These are phyloP conservation scores for Oenanthe melanoleuca DNA, from an alignment of 2,113 vertebrate genomes.

Conservation along the genomic window DNA sequence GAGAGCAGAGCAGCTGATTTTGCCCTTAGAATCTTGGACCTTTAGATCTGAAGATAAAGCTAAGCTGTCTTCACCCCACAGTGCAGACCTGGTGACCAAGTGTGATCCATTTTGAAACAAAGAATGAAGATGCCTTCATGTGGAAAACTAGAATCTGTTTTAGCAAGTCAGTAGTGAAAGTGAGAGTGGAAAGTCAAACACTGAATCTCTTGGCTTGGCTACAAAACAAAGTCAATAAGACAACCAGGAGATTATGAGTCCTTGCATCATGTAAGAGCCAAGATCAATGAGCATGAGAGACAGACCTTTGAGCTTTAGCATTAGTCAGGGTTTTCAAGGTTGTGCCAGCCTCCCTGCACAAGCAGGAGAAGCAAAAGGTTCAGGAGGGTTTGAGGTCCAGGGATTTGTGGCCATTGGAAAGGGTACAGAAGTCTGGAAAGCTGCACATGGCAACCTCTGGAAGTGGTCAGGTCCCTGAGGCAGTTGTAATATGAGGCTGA, in stretches of 20 bases:
- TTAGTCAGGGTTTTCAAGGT: neutral
- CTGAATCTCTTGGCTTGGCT: neutral
- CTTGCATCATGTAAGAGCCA: neutral
- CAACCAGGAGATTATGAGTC: neutral
- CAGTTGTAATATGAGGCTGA: neutral
- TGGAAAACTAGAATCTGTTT: neutral
- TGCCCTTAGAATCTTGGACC: neutral
- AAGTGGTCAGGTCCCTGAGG: neutral
- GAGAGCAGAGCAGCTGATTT: neutral
- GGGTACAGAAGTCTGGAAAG: neutral
- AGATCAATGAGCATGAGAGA: neutral
- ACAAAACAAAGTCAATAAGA: neutral
- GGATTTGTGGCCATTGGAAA: neutral
- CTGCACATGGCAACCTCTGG: neutral
- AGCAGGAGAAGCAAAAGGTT: neutral
- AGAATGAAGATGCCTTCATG: neutral
- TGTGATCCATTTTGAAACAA: neutral
- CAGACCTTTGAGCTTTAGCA: neutral
- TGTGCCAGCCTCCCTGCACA: neutral
- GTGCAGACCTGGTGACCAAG: neutral
- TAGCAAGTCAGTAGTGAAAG: neutral
- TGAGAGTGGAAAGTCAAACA: neutral
- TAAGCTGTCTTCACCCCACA: neutral
- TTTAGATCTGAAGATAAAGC: neutral
- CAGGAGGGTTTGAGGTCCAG: neutral